A percentile compares a stretch with the other conserved stretches of the same genome.
Conservation (phyloP, 2,888 invertebrate genomes). For the Saturnia pavonia region DNA sequence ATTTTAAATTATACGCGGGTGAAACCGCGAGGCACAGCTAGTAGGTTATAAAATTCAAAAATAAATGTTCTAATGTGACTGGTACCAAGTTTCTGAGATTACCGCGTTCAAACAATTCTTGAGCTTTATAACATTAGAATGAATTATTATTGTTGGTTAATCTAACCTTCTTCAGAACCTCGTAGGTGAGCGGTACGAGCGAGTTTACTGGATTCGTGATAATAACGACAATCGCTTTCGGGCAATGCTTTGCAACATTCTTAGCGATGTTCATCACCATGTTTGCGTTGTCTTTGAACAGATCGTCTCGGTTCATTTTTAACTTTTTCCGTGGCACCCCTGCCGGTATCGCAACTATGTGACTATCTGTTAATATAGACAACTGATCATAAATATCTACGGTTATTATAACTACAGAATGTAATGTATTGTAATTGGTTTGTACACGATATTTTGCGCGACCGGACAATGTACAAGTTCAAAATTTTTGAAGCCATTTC, state of each 20-base stretch:
- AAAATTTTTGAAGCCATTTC: neutral
- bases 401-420: neutral
- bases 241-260: constrained; percentile 90
- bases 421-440: too few relatives aligned
- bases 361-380: constrained; percentile 65
- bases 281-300: constrained; percentile 98
- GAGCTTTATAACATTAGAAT: too few relatives aligned
- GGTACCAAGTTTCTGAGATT: too few relatives aligned
- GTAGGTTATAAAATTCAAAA: too few relatives aligned
- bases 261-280: constrained; percentile 94
- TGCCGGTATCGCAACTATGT: constrained; percentile 97
- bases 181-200: constrained; percentile 98
- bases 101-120: too few relatives aligned
- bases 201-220: constrained; percentile 99
- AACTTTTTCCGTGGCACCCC: constrained; percentile 98
- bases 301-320: constrained; percentile 99
- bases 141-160: neutral
- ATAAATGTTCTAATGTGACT: too few relatives aligned
- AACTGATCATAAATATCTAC: neutral
- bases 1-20: too few relatives aligned
- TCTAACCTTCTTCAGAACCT: constrained; percentile 90
- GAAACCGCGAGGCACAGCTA: too few relatives aligned
- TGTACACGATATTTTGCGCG: too few relatives aligned
- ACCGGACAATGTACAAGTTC: neutral
- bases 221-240: constrained; percentile 96